phyloP scores from a whole-genome alignment of 2,797 vertebrate species.

The Cichlasoma orientale region DNA sequence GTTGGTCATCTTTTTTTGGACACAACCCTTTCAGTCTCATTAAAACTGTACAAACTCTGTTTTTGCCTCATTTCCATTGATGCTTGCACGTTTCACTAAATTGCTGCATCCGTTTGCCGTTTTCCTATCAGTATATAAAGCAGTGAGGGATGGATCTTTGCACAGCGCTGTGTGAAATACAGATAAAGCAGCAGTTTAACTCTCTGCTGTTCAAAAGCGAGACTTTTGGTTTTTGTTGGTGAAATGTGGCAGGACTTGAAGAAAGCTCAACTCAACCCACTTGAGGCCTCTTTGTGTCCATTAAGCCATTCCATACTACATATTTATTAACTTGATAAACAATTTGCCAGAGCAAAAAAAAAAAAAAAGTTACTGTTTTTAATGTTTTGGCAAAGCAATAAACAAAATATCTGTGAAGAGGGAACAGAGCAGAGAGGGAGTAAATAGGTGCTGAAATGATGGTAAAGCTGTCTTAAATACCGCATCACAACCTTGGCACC shows the following conservation, averaged over 20 bases:
- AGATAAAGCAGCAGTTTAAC: neutral
- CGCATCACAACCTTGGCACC: constrained; percentile 3
- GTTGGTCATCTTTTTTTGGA: no score
- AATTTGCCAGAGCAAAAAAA: neutral
- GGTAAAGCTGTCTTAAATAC: neutral
- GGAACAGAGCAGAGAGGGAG: neutral
- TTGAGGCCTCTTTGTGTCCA: neutral
- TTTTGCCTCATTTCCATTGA: no score
- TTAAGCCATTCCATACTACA: neutral
- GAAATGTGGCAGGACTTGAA: neutral
- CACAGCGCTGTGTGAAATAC: neutral
- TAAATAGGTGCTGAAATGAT: neutral
- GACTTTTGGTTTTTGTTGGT: neutral
- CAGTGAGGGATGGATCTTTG: no score
- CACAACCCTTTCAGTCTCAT: no score
- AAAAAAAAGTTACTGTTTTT: neutral
- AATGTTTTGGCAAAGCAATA: neutral
- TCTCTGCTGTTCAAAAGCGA: neutral
- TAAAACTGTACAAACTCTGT: no score
- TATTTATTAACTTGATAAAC: neutral
- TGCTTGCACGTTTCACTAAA: no score
- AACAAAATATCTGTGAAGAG: neutral
- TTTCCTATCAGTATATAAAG: no score
- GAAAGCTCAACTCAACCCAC: neutral
- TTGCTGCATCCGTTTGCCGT: no score